These are phyloP conservation scores for Drosophila kambysellisi DNA, from an alignment of 2,888 invertebrate genomes.

Conservation along the genomic window DNA sequence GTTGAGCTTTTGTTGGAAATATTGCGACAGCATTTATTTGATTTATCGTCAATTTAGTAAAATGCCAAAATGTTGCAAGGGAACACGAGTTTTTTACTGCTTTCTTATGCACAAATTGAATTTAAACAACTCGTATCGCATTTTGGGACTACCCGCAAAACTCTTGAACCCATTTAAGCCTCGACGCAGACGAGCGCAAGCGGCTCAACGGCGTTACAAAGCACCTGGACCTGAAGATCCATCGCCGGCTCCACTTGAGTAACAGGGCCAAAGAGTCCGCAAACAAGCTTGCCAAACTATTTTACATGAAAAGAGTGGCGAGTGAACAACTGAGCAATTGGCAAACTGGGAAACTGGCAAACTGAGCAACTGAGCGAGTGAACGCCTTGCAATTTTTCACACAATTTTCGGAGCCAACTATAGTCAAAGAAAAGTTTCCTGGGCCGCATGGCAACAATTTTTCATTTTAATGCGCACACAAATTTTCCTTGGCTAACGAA, in stretches of 20 bases:
- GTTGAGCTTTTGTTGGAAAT: background rate
- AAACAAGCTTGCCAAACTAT: slow-evolving; percentile 64
- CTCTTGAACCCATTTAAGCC: slow-evolving; percentile 57
- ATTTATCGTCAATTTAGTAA: slow-evolving; percentile 15
- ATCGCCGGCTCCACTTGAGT: slow-evolving; percentile 37
- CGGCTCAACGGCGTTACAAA: slow-evolving; percentile 46
- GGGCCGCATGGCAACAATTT: slow-evolving; percentile 74
- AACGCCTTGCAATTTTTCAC: slow-evolving; percentile 56
- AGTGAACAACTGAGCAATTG: slow-evolving; percentile 17
- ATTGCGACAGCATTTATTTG: background rate
- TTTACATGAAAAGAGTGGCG: slow-evolving; percentile 62
- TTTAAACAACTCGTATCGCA: slow-evolving; percentile 35
- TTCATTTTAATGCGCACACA: slow-evolving; percentile 82
- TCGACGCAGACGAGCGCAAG: slow-evolving; percentile 26
- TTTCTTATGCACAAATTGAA: slow-evolving; percentile 42
- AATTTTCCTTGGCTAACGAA: slow-evolving; percentile 76
- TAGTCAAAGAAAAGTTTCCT: slow-evolving; percentile 48
- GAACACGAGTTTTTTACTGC: slow-evolving; percentile 16
- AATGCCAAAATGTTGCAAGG: slow-evolving; percentile 11
- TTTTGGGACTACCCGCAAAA: slow-evolving; percentile 36
- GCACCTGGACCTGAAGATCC: slow-evolving; percentile 48
- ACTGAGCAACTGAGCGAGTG: slow-evolving; percentile 7
- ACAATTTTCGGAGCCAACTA: slow-evolving; percentile 52
- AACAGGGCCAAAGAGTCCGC: slow-evolving; percentile 17
- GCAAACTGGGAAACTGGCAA: background rate